Base-by-base conservation (phyloP, 2,888 invertebrate genomes). In the Scaptodrosophila latifasciaeformis region DNA sequence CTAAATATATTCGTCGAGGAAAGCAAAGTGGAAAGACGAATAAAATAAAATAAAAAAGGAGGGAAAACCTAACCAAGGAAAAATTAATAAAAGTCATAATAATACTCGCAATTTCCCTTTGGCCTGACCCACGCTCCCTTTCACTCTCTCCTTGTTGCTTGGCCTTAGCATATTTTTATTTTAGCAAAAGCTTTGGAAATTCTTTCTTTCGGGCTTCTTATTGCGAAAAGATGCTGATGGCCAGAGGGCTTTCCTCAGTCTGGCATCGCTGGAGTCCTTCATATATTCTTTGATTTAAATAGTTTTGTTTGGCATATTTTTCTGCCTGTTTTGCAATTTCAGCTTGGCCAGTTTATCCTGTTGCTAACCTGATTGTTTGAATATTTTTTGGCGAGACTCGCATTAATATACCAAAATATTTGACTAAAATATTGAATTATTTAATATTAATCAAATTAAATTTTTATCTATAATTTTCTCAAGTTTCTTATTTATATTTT, bases 31-130 rank as follows among this genome's bases (percentile, higher is more conserved):
- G 49, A 44, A 60, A 42, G 12, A n/a, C 10, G 10, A 18, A 24
- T 9, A 10, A 18, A n/a, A 18, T 19, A 45, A 19, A 18, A 29
- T 56, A 54, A 51, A 44, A 17, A 48, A 51, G 27, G 51, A 45
- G 47, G 54, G 56, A 56, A n/a, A n/a, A n/a, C 45, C 47, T 30
- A 46, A 53, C 15, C 30, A 27, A 54, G 57, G 67, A 57, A 69
- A 79, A 71, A 76, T 78, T 72, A 77, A 77, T 69, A 77, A 77
- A 70, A 70, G 65, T 71, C 65, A 72, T 79, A 81, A 79, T 79
- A 81, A 80, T 74, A 68, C 78, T 81, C 70, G 74, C 77, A 79
- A 78, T 77, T 81, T 78, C 80, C 82, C 67, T 63, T 62, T 48
- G 59, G 53, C 59, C 49, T 48, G 45, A 34, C 43, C 54, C 54